These are phyloP conservation scores for Aeoliscus strigatus DNA, from an alignment of 2,797 vertebrate species.

Conservation along the genomic window DNA sequence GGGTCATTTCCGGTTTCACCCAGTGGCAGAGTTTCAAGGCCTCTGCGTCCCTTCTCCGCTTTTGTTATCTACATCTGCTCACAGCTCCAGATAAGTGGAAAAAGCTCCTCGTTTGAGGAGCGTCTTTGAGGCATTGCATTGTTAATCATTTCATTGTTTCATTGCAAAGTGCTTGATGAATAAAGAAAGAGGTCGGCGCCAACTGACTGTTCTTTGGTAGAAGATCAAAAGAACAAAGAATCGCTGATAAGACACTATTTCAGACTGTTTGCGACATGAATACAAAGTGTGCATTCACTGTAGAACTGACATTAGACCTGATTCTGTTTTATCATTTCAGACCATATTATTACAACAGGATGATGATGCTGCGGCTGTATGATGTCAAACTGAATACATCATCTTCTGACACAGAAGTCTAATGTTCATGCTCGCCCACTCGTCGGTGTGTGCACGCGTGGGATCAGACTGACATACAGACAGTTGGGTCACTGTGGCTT, in stretches of 20 bases:
- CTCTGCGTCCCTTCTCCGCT: slow-evolving; percentile 48
- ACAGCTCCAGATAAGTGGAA: slow-evolving; percentile 42
- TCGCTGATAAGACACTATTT: slow-evolving; percentile 38
- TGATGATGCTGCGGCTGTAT: slow-evolving; percentile 4
- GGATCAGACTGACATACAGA: too few relatives aligned
- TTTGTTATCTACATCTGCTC: slow-evolving; percentile 54
- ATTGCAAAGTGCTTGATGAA: slow-evolving; percentile 55
- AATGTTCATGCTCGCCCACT: slow-evolving; percentile 5
- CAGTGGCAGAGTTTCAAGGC: slow-evolving; percentile 51
- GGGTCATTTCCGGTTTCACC: slow-evolving; percentile 39
- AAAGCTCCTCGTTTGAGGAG: slow-evolving; percentile 60
- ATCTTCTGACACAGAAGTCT: slow-evolving; percentile 8
- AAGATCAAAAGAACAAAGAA: slow-evolving; percentile 49
- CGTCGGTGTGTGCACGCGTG: too few relatives aligned
- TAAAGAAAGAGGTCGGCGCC: slow-evolving; percentile 45
- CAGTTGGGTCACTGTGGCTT: too few relatives aligned
- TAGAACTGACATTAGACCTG: slow-evolving; percentile 18
- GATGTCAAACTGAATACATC: slow-evolving; percentile 10
- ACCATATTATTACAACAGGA: too few relatives aligned
- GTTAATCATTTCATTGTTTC: slow-evolving; percentile 62
- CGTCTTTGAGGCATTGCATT: slow-evolving; percentile 56
- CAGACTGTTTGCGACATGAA: slow-evolving; percentile 21
- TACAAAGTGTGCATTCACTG: slow-evolving; percentile 30
- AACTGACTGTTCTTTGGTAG: slow-evolving; percentile 43
- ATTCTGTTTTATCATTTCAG: slow-evolving; percentile 1